Conservation (phyloP, 2,797 vertebrate genomes). For the Lepus townsendii region DNA sequence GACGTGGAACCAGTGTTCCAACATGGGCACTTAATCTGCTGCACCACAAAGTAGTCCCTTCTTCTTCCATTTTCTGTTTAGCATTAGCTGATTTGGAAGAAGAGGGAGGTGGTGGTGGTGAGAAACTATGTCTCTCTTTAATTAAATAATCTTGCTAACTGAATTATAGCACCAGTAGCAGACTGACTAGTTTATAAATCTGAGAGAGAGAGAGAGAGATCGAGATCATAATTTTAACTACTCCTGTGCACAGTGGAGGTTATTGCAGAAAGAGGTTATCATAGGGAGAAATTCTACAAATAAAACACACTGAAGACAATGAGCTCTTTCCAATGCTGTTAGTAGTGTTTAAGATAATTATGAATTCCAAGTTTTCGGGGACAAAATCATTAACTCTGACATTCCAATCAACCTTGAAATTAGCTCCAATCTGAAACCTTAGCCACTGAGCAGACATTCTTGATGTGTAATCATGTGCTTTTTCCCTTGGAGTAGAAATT, state of each 20-base stretch:
- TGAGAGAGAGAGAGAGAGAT: not conserved
- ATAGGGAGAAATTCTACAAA: not conserved
- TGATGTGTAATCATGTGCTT: slow-evolving; percentile 63
- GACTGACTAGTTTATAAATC: slow-evolving; percentile 59
- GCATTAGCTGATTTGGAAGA: not conserved
- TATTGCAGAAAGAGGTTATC: slow-evolving; percentile 36
- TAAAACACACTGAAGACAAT: slow-evolving; percentile 57
- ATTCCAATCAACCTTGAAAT: slow-evolving; percentile 78
- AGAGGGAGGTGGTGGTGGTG: not conserved
- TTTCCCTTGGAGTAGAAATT: slow-evolving; percentile 63
- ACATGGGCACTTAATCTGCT: too few relatives aligned
- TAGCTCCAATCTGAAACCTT: slow-evolving; percentile 72
- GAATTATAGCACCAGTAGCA: slow-evolving; percentile 55
- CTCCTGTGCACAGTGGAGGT: slow-evolving; percentile 18
- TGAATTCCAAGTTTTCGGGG: slow-evolving; percentile 46
- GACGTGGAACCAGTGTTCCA: too few relatives aligned
- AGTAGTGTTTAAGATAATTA: slow-evolving; percentile 73
- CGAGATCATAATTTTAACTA: slow-evolving; percentile 11
- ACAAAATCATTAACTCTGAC: slow-evolving; percentile 81
- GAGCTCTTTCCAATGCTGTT: slow-evolving; percentile 59
- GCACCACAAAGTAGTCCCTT: too few relatives aligned
- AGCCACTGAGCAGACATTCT: slow-evolving; percentile 64
- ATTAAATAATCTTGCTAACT: slow-evolving; percentile 39
- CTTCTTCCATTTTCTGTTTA: slow-evolving; percentile 41
- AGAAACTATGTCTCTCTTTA: slow-evolving; percentile 5